A percentile compares a stretch with the other conserved stretches of the same genome.
Evolutionary conservation across 2,113 vertebrate species (phyloP).

Genomic region (Petroica traversi): DNA sequence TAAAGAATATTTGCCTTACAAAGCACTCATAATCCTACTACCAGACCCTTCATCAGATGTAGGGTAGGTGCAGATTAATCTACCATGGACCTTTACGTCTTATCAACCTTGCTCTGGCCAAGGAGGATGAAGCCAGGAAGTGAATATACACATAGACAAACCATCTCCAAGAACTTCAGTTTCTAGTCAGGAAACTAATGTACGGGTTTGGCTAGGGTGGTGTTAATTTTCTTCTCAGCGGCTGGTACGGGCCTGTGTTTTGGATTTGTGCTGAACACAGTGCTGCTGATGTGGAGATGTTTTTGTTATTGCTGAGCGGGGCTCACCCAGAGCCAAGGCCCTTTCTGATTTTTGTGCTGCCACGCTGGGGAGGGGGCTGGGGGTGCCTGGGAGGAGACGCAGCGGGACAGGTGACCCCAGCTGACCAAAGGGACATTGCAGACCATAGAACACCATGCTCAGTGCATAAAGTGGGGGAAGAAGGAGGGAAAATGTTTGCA

Average conservation of each 20-base stretch:
- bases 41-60: neutral
- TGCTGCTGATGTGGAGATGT: neutral
- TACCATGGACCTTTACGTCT: neutral
- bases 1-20: neutral
- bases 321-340: neutral
- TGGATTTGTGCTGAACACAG: neutral
- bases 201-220: neutral
- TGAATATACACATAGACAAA: neutral
- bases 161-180: neutral
- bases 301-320: neutral
- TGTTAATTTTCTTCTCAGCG: neutral
- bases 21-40: neutral
- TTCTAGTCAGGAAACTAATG: neutral
- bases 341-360: neutral
- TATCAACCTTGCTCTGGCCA: neutral
- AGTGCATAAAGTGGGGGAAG: fast-evolving
- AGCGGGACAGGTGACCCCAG: fast-evolving
- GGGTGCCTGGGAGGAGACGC: neutral
- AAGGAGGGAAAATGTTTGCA: fast-evolving
- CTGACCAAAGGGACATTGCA: neutral
- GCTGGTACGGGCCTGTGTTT: neutral
- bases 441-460: neutral
- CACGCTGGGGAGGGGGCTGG: neutral
- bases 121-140: neutral
- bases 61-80: neutral